A percentile compares a stretch with the other conserved stretches of the same genome.
phyloP scores from a whole-genome alignment of 2,113 vertebrate genomes.

The Carlito syrichta region DNA sequence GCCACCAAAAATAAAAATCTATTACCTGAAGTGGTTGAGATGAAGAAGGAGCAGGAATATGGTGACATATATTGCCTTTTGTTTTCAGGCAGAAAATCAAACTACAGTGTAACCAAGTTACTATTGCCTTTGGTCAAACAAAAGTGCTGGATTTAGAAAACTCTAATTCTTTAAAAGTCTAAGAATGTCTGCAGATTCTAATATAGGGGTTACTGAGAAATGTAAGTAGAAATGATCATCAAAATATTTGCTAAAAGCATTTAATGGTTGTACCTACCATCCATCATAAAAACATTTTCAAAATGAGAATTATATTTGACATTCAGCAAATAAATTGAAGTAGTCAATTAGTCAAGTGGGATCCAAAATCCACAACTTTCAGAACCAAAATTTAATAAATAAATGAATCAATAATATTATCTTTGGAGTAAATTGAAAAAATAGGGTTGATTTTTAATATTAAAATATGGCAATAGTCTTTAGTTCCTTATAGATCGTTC shows the following conservation, averaged over 20 bases:
- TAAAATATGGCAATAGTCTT: background rate
- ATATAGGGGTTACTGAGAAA: background rate
- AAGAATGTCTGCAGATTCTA: background rate
- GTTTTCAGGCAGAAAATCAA: background rate
- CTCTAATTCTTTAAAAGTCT: background rate
- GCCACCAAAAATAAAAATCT: conserved; percentile 14
- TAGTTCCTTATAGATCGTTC: background rate
- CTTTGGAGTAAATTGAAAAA: background rate
- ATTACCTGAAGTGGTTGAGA: background rate
- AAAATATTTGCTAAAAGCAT: background rate
- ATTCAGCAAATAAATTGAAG: background rate
- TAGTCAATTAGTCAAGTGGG: background rate
- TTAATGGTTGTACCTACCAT: background rate
- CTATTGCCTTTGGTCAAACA: background rate
- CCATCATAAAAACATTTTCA: background rate
- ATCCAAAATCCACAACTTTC: background rate
- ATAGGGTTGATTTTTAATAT: background rate
- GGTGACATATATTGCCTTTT: background rate
- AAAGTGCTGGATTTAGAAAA: conserved; percentile 14
- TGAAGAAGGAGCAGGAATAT: background rate
- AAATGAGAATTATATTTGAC: background rate
- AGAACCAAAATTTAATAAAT: conserved; percentile 3
- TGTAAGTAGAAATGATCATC: background rate
- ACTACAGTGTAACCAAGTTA: background rate
- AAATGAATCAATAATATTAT: background rate